phyloP scores from a whole-genome alignment of 2,797 vertebrate genomes.

The Schizopygopsis malacanthus region DNA sequence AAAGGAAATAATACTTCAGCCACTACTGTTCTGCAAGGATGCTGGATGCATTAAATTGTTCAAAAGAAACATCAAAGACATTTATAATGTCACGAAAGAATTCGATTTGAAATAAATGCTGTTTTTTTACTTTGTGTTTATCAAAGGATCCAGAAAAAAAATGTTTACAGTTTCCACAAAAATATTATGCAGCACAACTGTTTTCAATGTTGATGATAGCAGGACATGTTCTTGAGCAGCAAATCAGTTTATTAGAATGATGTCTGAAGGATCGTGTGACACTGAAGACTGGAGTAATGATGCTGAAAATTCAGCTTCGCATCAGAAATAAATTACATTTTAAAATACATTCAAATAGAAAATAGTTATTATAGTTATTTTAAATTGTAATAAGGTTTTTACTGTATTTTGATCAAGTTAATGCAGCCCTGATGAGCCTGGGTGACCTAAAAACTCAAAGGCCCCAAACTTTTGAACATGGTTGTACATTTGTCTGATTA shows the following conservation, averaged over 20 bases:
- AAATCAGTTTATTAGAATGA: too few species aligned
- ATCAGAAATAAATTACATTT: too few species aligned
- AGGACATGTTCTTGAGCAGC: too few species aligned
- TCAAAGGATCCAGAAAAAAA: neutral
- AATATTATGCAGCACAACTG: neutral
- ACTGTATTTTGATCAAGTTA: neutral
- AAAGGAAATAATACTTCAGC: neutral
- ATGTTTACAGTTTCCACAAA: neutral
- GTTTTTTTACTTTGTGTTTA: too few species aligned
- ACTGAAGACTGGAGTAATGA: too few species aligned
- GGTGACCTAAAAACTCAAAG: neutral
- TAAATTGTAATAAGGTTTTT: neutral
- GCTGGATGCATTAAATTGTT: neutral
- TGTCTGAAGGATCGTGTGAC: too few species aligned
- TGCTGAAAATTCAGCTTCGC: too few species aligned
- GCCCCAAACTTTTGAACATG: neutral
- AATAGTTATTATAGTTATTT: neutral
- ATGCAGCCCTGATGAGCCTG: neutral
- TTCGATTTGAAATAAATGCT: neutral
- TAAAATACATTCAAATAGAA: neutral
- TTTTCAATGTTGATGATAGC: too few species aligned
- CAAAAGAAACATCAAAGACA: neutral
- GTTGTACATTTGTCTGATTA: neutral
- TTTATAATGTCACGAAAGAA: neutral
- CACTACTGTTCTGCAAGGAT: neutral